phyloP scores from a whole-genome alignment of 2,113 vertebrate species.

The Nymphicus hollandicus region DNA sequence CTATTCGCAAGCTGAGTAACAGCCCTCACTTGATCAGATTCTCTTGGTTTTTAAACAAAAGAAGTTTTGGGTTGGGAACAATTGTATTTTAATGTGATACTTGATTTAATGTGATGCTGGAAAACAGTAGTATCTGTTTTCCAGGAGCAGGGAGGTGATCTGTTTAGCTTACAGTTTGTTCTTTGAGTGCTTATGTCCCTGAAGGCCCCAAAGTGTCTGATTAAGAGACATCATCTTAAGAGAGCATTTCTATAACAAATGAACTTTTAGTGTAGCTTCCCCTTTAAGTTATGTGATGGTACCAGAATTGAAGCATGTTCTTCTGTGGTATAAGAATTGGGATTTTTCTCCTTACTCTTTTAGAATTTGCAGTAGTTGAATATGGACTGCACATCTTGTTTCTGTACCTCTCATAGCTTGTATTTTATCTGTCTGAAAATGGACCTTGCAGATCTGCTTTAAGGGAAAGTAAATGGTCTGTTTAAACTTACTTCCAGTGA shows the following conservation, averaged over 20 bases:
- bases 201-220: background rate
- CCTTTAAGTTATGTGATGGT: background rate
- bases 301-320: background rate
- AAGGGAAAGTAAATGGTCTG: background rate
- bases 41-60: background rate
- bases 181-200: background rate
- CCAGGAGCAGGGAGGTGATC: background rate
- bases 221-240: background rate
- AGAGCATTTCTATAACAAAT: background rate
- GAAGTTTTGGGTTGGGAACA: background rate
- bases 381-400: background rate
- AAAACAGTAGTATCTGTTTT: background rate
- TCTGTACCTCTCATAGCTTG: accelerated
- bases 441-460: background rate
- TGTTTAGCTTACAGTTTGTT: background rate
- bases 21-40: background rate
- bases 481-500: background rate
- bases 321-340: background rate
- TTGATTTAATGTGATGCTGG: background rate
- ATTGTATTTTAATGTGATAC: background rate
- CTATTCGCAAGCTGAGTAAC: background rate
- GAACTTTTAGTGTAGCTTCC: background rate
- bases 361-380: background rate
- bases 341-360: background rate
- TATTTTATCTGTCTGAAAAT: background rate